Evolutionary conservation across 1,140 invertebrate species (phyloP), one percentile per base, ranked within the genome.

Genomic region (Teleopsis dalmanni): DNA sequence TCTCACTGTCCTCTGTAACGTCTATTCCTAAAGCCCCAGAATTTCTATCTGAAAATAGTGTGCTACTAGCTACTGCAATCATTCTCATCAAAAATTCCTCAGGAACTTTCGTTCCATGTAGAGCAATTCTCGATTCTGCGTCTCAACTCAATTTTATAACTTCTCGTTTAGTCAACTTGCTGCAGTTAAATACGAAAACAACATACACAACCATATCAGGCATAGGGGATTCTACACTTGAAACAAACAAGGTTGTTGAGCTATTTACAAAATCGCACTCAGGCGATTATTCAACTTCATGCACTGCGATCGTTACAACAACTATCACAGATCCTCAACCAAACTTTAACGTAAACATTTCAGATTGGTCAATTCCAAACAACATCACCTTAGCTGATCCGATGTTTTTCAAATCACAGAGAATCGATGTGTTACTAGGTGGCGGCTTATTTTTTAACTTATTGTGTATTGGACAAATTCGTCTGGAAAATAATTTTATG

Each of bases 361-460:
- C 18, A 26, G 34, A 35, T 27, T 53, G 35, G 41, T 49, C 44
- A 38, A 45, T 47, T 25, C 49, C 43, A 3, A 19, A 49, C 35
- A 57, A 59, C 38, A 43, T 62, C 13, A 14, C 44, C 25, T 29
- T 63, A 4, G 58, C 57, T 22, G 57, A 62, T 49, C 53, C 53
- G 34, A 29, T 16, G 9, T 62, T 58, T 49, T 23, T 53, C 33
- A 47, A 43, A 40, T 47, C 54, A 16, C 35, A 37, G 19, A 16
- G 43, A 13, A 47, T 65, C 10, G 57, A 65, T 34, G 35, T 63
- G 35, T 35, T 66, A 25, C 45, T 63, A 22, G 62, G 59, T 16
- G 57, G 57, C 14, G 55, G 55, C 31, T 19, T 57, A 13, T 40
- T 43, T 52, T 48, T 43, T 11, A 19, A 55, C 6, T 34, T 57